Percentiles rank a stretch among this genome's conserved stretches.
Conservation (phyloP, 64 coral and sea anemone species). For the Exaiptasia diaphana region DNA sequence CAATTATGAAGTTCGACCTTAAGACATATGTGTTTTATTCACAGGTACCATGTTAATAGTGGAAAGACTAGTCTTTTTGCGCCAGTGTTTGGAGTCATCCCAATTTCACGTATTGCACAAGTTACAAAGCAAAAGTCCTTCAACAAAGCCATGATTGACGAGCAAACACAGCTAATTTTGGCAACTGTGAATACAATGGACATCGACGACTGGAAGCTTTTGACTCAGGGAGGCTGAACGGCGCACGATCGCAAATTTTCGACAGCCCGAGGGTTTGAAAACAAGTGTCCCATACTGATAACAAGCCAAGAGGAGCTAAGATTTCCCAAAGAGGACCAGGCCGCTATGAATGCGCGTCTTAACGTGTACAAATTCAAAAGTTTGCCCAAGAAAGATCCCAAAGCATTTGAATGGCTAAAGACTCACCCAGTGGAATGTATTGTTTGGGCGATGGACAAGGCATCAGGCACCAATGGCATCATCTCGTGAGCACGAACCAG, state of each 20-base stretch:
- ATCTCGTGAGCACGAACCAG: no score
- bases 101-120: slow-evolving; percentile 1
- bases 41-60: slow-evolving; percentile 52
- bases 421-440: slow-evolving; percentile 29
- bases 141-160: slow-evolving; percentile 50
- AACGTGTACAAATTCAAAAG: slow-evolving; percentile 19
- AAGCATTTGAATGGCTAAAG: slow-evolving; percentile 24
- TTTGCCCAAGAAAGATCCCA: not conserved
- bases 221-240: slow-evolving; percentile 49
- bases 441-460: slow-evolving; percentile 13
- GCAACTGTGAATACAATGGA: slow-evolving; percentile 3
- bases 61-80: slow-evolving; percentile 57
- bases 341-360: slow-evolving; percentile 39
- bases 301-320: slow-evolving; percentile 39
- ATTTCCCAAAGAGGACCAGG: not conserved
- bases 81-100: slow-evolving; percentile 25
- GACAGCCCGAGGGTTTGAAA: slow-evolving; percentile 24
- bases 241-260: slow-evolving; percentile 35
- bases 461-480: no score
- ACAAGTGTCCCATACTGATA: slow-evolving; percentile 31
- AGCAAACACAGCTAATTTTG: slow-evolving; percentile 41
- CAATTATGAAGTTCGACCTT: not conserved
- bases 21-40: not conserved
- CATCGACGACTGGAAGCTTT: slow-evolving; percentile 58
- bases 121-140: slow-evolving; percentile 58